A percentile compares a stretch with the other conserved stretches of the same genome.
Conservation (phyloP, 2,797 vertebrate genomes). For the Micrastur ruficollis region DNA sequence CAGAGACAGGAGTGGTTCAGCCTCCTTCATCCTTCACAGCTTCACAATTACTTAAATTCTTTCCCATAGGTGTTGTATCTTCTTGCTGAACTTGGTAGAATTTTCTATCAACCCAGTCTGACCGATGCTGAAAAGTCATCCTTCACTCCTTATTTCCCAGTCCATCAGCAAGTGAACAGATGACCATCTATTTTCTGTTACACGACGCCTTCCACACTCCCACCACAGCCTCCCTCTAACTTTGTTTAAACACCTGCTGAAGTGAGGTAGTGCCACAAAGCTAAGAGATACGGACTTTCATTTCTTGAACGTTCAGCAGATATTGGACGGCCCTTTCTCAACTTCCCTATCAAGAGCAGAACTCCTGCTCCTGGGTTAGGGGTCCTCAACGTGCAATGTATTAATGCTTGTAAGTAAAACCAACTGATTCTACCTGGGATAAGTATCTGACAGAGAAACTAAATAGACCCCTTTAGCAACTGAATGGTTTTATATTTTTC, state of each 20-base stretch:
- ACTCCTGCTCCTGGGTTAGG: not conserved
- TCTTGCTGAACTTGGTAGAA: not conserved
- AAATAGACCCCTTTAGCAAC: slow-evolving; percentile 62
- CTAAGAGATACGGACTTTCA: not conserved
- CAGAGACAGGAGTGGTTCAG: not conserved
- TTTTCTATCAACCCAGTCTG: not conserved
- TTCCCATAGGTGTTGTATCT: not conserved
- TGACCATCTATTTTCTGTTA: not conserved
- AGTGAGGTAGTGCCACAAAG: not conserved
- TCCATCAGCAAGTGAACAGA: not conserved
- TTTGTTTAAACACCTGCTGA: not conserved
- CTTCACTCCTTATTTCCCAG: not conserved
- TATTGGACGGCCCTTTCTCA: not conserved
- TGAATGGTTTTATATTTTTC: slow-evolving; percentile 67
- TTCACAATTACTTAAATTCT: slow-evolving; percentile 6
- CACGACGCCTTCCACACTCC: fast-evolving
- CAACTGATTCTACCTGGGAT: not conserved
- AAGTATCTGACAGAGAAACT: slow-evolving; percentile 5
- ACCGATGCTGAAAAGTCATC: not conserved
- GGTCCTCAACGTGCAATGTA: not conserved
- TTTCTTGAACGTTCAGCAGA: not conserved
- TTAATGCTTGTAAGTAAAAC: not conserved
- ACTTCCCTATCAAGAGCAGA: not conserved
- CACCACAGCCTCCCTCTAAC: not conserved
- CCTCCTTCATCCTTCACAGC: slow-evolving; percentile 12